These are phyloP conservation scores for Mamestra configurata DNA, from an alignment of 1,140 invertebrate species.

Conservation along the genomic window DNA sequence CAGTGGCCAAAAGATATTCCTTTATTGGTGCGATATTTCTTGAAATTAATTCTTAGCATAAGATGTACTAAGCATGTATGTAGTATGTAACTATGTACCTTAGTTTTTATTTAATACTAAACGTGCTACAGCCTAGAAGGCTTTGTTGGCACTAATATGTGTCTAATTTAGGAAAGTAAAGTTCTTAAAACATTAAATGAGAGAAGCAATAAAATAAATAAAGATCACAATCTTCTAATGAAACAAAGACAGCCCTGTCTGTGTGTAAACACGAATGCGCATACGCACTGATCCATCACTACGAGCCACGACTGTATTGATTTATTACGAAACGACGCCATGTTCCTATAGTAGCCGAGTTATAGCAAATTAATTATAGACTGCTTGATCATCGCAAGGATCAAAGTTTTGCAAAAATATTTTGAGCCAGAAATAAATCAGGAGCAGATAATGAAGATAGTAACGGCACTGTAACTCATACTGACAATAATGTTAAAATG, in stretches of 20 bases:
- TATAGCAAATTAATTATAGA: slow-evolving; percentile 67
- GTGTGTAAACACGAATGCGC: slow-evolving; percentile 52
- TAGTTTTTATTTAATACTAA: no score
- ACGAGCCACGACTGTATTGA: slow-evolving; percentile 62
- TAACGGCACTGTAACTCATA: background rate
- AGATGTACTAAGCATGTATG: no score
- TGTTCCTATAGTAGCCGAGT: slow-evolving; percentile 63
- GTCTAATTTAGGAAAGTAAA: background rate
- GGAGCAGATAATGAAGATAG: background rate
- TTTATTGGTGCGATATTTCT: no score
- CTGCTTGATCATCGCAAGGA: slow-evolving; percentile 23
- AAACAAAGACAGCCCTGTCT: slow-evolving; percentile 40
- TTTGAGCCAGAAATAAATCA: background rate
- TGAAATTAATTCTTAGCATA: no score
- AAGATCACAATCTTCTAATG: background rate
- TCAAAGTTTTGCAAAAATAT: slow-evolving; percentile 13
- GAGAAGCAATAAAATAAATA: background rate
- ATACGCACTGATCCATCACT: slow-evolving; percentile 66
- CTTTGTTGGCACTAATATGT: no score
- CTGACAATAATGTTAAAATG: background rate
- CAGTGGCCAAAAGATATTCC: no score
- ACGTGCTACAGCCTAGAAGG: no score
- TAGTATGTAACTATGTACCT: no score
- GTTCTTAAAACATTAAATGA: background rate
- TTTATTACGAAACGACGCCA: slow-evolving; percentile 63